Evolutionary conservation across 2,888 invertebrate species (phyloP).

Genomic region (Villa cingulata): DNA sequence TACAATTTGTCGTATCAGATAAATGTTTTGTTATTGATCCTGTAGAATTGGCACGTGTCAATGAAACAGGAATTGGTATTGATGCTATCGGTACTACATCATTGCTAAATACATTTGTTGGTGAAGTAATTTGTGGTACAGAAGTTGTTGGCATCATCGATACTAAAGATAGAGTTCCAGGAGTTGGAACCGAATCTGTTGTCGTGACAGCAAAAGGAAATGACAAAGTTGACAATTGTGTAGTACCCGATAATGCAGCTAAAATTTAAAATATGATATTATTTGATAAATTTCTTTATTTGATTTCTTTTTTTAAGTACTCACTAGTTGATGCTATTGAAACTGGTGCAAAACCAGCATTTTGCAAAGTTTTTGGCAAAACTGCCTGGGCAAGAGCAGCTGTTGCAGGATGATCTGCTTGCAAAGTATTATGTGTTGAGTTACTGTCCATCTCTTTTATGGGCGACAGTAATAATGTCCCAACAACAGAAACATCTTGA

Average conservation of each 20-base stretch:
- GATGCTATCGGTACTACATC: conserved; percentile 23
- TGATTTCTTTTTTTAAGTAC: neutral
- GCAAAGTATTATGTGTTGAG: conserved; percentile 59
- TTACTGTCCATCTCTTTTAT: conserved; percentile 72
- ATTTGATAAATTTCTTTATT: too few relatives aligned
- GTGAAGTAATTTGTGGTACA: conserved; percentile 25
- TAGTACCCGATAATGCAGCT: neutral
- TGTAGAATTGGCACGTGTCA: conserved; percentile 19
- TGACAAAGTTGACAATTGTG: conserved; percentile 25
- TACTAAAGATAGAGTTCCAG: conserved; percentile 28
- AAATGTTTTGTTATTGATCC: conserved; percentile 24
- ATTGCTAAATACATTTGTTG: conserved; percentile 22
- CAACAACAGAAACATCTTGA: conserved; percentile 57
- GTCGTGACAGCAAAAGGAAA: conserved; percentile 31
- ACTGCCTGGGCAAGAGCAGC: conserved; percentile 69
- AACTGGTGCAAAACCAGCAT: conserved; percentile 16
- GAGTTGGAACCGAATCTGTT: conserved; percentile 22
- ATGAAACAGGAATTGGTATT: conserved; percentile 28
- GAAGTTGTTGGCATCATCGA: conserved; percentile 20
- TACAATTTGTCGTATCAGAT: neutral
- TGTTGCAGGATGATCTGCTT: conserved; percentile 58
- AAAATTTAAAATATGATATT: neutral
- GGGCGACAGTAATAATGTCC: conserved; percentile 64
- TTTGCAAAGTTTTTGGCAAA: conserved; percentile 37
- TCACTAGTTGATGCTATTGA: conserved; percentile 11